Percentiles rank a stretch among this genome's conserved stretches.
These are phyloP conservation scores for Drosophila neocordata DNA, from an alignment of 1,140 invertebrate genomes.

Conservation along the genomic window DNA sequence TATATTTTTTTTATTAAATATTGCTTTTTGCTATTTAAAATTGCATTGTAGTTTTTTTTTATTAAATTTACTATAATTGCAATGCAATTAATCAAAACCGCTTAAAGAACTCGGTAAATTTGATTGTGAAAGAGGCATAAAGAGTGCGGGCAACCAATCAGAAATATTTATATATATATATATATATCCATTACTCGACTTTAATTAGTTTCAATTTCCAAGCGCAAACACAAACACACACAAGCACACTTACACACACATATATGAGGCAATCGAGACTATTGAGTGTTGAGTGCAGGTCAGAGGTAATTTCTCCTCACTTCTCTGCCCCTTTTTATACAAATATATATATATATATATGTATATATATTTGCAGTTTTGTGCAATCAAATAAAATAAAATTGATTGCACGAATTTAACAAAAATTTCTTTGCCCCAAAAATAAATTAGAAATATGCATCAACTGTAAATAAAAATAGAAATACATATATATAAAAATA, in stretches of 20 bases:
- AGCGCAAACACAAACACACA: neutral
- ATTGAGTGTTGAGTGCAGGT: constrained; percentile 37
- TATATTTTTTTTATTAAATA: neutral
- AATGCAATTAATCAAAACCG: constrained; percentile 68
- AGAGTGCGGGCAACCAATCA: neutral
- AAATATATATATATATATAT: constrained; percentile 11
- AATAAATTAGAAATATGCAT: constrained; percentile 65
- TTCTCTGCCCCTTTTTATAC: neutral
- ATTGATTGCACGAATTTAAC: constrained; percentile 49
- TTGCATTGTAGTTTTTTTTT: constrained; percentile 35
- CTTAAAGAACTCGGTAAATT: constrained; percentile 42
- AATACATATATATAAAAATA: constrained; percentile 29
- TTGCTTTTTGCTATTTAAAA: constrained; percentile 9
- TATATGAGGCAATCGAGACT: neutral
- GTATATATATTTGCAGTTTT: constrained; percentile 23
- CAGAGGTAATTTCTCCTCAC: constrained; percentile 16
- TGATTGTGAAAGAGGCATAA: constrained; percentile 13
- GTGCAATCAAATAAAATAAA: constrained; percentile 50
- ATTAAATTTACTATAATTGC: constrained; percentile 65
- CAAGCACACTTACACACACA: neutral
- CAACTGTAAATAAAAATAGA: constrained; percentile 53
- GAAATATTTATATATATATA: constrained; percentile 14
- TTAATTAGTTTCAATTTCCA: constrained; percentile 73
- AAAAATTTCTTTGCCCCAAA: constrained; percentile 38
- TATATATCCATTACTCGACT: constrained; percentile 49